A percentile compares a stretch with the other conserved stretches of the same genome.
Conservation (phyloP, 2,113 vertebrate genomes). For the Spea bombifrons region DNA sequence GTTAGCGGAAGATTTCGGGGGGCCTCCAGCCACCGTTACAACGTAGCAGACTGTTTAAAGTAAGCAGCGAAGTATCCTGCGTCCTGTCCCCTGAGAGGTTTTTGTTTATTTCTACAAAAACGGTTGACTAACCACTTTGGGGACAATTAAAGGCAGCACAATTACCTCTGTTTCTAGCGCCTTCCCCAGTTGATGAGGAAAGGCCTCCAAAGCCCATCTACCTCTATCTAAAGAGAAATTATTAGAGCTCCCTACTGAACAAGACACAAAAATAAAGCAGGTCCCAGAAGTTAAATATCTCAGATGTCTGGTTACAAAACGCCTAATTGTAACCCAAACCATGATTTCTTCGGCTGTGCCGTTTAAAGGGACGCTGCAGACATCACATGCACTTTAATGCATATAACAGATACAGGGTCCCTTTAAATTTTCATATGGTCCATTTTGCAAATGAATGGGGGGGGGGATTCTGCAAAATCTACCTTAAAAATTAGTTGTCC, state of each 20-base stretch:
- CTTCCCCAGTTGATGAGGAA: background rate
- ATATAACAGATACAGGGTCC: no score
- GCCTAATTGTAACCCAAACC: no score
- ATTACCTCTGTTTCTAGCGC: background rate
- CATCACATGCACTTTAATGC: no score
- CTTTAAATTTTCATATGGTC: no score
- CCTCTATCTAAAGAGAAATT: conserved; percentile 15
- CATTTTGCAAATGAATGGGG: no score
- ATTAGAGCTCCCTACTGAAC: conserved; percentile 4
- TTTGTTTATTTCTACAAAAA: conserved; percentile 24
- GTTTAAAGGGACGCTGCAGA: no score
- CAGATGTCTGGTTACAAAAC: background rate
- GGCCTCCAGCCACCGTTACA: no score
- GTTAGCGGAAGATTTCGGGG: no score
- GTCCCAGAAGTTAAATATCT: background rate
- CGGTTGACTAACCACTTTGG: background rate
- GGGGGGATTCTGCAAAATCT: no score
- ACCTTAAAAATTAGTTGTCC: no score
- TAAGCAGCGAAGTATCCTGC: background rate
- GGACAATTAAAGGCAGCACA: conserved; percentile 19
- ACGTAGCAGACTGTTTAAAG: background rate
- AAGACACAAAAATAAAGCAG: background rate
- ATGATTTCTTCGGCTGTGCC: no score
- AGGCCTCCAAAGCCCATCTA: background rate
- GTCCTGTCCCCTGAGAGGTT: background rate